Evolutionary conservation across 2,888 invertebrate species (phyloP).

Genomic region (Conomelus anceps): DNA sequence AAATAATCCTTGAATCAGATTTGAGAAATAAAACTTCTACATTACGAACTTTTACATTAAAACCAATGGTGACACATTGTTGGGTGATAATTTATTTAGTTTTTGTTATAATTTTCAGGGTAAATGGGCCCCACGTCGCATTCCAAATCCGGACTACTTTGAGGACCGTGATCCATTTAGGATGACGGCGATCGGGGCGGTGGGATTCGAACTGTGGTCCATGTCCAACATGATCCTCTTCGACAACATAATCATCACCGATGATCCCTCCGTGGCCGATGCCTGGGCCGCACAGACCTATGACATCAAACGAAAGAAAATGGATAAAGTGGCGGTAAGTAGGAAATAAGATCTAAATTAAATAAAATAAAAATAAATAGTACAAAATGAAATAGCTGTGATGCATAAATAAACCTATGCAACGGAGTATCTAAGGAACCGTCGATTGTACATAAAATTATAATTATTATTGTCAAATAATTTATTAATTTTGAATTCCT

Average conservation of each 20-base stretch:
- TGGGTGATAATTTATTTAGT: too few species aligned
- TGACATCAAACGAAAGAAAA: slow-evolving; percentile 71
- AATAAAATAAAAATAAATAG: too few species aligned
- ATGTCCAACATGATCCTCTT: slow-evolving; percentile 93
- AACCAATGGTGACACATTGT: too few species aligned
- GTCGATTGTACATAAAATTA: too few species aligned
- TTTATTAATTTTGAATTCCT: too few species aligned
- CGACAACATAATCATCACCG: slow-evolving; percentile 90
- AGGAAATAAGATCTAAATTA: not conserved
- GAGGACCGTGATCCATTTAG: slow-evolving; percentile 83
- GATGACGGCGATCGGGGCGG: slow-evolving; percentile 71
- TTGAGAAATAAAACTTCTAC: too few species aligned
- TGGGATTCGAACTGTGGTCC: slow-evolving; percentile 97
- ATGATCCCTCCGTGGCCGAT: slow-evolving; percentile 66
- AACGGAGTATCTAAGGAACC: too few species aligned
- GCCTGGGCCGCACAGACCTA: slow-evolving; percentile 80
- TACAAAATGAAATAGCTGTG: too few species aligned
- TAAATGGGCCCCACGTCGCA: slow-evolving; percentile 83
- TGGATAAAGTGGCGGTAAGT: slow-evolving; percentile 75
- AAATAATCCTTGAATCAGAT: too few species aligned
- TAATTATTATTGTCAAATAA: too few species aligned
- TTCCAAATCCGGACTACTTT: slow-evolving; percentile 89
- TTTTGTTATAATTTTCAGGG: slow-evolving; percentile 59
- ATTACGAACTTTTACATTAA: too few species aligned
- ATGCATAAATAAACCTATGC: too few species aligned